Percentiles rank a stretch among this genome's conserved stretches.
Conservation (phyloP, 2,888 invertebrate genomes). For the Calliopum simillimum region DNA sequence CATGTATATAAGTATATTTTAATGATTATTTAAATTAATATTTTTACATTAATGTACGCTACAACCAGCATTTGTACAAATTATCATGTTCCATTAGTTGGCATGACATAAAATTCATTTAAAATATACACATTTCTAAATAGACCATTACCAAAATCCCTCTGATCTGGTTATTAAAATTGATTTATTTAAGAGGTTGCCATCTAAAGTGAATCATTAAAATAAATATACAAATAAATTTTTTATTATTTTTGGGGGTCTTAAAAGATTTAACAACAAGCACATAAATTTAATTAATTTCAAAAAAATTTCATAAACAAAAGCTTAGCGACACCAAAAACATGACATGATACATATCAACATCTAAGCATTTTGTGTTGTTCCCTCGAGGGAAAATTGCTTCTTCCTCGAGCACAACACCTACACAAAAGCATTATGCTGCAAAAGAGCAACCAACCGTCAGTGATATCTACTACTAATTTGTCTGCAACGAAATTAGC, state of each 20-base stretch:
- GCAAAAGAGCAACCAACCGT: not conserved
- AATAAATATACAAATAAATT: not conserved
- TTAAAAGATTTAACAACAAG: not conserved
- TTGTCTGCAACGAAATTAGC: conserved; percentile 16
- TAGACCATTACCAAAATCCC: too few species aligned
- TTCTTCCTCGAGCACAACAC: too few species aligned
- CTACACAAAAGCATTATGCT: too few species aligned
- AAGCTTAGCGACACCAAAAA: conserved; percentile 7
- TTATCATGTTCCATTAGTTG: too few species aligned
- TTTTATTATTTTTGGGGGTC: not conserved
- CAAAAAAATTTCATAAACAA: conserved; percentile 24
- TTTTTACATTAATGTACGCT: conserved; percentile 38
- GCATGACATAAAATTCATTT: too few species aligned
- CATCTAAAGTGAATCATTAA: conserved; percentile 25
- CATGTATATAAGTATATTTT: conserved; percentile 43
- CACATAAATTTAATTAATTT: conserved; percentile 30
- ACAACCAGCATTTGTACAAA: too few species aligned
- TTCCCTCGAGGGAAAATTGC: too few species aligned
- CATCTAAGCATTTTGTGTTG: too few species aligned
- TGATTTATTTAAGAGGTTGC: conserved; percentile 13
- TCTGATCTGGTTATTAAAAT: not conserved
- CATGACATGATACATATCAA: too few species aligned
- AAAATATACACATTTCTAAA: too few species aligned
- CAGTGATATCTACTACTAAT: not conserved
- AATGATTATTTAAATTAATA: conserved; percentile 41